Evolutionary conservation across 1,140 invertebrate species (phyloP), one percentile per base, ranked within the genome.

Genomic region (Lucilia cuprina): DNA sequence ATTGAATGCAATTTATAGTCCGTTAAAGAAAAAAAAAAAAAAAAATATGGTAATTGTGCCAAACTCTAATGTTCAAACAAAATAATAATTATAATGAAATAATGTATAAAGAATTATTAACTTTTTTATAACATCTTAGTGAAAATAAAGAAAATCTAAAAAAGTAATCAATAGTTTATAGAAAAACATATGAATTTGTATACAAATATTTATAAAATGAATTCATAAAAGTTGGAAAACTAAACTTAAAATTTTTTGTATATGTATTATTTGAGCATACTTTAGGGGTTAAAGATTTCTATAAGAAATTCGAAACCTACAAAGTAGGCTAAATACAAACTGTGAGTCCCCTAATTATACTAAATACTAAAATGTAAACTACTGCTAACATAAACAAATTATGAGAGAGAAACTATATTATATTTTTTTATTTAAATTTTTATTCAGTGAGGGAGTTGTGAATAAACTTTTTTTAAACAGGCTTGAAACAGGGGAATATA

Each of bases 31-130:
- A 70, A 21, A 70, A 8, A 21, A 70, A 70, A 70, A 65, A 3
- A 65, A 65, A 19, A 65, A 4, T 65, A 70, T 70, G 60, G 60
- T 70, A 21, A 70, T 70, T 70, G 60, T 70, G 60, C 60, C 60
- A 70, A 70, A 70, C 60, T 70, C n/a, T 70, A 70, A 70, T 70
- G 60, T 70, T 70, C 60, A 21, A 70, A 70, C n/a, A 70, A 70
- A 70, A 21, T 41, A 41, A 41, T 41, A 41, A 41, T 41, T 41
- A 41, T 10, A 41, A 21, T 21, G 5, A 70, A 70, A 21, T 19
- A 55, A 55, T 12, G 13, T 14, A 13, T 12, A 55, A 55, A 55
- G 4, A 70, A 70, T 70, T 21, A 19, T 19, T 10, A 19, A 17
- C 19, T 70, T 70, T 70, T 70, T 70, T 70, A 70, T 70, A 70